phyloP scores from a whole-genome alignment of 2,888 invertebrate genomes.

The Priocnemis perturbator region DNA sequence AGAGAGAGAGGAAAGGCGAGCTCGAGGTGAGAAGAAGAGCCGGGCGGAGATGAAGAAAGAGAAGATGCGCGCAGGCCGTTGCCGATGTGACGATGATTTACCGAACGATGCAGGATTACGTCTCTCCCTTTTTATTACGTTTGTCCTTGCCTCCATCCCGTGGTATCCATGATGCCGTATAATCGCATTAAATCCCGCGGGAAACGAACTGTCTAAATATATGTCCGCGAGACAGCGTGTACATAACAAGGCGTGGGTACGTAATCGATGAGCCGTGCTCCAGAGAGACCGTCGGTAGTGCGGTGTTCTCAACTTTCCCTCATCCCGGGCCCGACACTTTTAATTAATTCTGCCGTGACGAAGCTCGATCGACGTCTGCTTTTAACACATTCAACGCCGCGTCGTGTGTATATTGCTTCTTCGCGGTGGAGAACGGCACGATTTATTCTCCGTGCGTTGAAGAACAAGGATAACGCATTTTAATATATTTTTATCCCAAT shows the following conservation, averaged over 20 bases:
- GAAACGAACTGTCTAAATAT: slow-evolving; percentile 51
- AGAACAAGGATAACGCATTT: too few relatives aligned
- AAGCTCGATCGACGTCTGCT: too few relatives aligned
- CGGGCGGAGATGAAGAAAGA: slow-evolving; percentile 9
- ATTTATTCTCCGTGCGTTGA: too few relatives aligned
- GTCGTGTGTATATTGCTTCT: background rate
- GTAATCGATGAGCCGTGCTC: slow-evolving; percentile 45
- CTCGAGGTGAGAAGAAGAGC: background rate
- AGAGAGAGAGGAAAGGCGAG: slow-evolving; percentile 16
- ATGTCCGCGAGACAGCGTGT: slow-evolving; percentile 36
- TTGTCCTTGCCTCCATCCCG: slow-evolving; percentile 4
- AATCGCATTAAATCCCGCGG: slow-evolving; percentile 48
- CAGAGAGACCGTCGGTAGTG: slow-evolving; percentile 23
- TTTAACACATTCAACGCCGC: too few relatives aligned
- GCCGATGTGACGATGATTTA: slow-evolving; percentile 43
- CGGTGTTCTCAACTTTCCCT: slow-evolving; percentile 30
- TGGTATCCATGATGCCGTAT: slow-evolving; percentile 22
- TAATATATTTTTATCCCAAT: too few relatives aligned
- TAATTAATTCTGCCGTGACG: too few relatives aligned
- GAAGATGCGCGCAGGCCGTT: slow-evolving; percentile 1
- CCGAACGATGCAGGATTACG: slow-evolving; percentile 38
- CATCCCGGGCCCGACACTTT: background rate
- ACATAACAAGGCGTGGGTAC: slow-evolving; percentile 48
- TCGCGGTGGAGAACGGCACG: background rate
- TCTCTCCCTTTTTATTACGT: slow-evolving; percentile 14